Evolutionary conservation across 2,888 invertebrate genomes (phyloP), one percentile per base, ranked within the genome.

Genomic region (Luperina testacea): DNA sequence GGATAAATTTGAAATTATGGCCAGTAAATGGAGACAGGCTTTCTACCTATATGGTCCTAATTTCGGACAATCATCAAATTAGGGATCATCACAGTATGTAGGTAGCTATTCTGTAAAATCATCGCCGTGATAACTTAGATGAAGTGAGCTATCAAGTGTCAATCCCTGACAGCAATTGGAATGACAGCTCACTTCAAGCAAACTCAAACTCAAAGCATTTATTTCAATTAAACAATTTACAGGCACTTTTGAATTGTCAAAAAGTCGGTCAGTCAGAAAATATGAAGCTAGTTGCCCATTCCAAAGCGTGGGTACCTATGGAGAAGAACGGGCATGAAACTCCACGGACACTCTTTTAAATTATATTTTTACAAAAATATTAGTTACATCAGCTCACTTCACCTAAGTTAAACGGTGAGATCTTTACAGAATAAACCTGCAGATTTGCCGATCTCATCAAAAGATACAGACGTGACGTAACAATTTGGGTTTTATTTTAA

Each of bases 381-480:
- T n/a, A n/a, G n/a, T n/a, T n/a, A n/a, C n/a, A n/a, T n/a, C n/a
- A n/a, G 32, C 32, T 51, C 51, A 51, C 20, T 53, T 20, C 53
- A 24, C 53, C 0, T 0, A 53, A 53, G 53, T 53, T 53, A 8
- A 8, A 42, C 2, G 42, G n/a, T n/a, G 1, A 8, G 15, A 38
- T 65, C 11, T 20, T 38, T 45, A 27, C 11, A 45, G 11, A 11
- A 20, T 11, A 27, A 6, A 20, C 5, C 11, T 9, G 5, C 20
- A 15, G 4, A 48, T 6, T 17, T n/a, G 2, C 27, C 13, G 45
- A 38, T 57, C 15, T 57, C 63, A 64, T 9, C 27, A 1, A 38
- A 17, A 9, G 32, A 27, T 42, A 42, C 1, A 45, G 5, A 11
- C 7, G 17, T 83, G 27, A 83, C 57, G 24, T 27, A 57, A 82